These are phyloP conservation scores for Trachymyrmex cornetzi DNA, from an alignment of 1,140 invertebrate species.

Conservation along the genomic window DNA sequence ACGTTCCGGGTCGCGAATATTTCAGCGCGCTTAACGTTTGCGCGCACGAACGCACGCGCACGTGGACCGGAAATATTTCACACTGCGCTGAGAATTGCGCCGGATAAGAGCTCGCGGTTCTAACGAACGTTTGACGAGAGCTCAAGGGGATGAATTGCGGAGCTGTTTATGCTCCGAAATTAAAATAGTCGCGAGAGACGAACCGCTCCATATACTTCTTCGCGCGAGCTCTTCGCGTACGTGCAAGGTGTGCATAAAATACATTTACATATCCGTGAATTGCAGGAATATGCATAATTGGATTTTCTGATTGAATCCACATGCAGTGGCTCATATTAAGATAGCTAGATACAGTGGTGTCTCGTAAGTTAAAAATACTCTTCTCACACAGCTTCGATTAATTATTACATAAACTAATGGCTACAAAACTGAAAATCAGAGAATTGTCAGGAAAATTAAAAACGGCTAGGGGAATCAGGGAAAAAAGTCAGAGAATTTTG, in stretches of 20 bases:
- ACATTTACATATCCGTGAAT: slow-evolving; percentile 46
- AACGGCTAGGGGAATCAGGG: too few species aligned
- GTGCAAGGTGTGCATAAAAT: slow-evolving; percentile 4
- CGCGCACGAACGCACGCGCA: slow-evolving; percentile 56
- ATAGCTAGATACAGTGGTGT: neutral
- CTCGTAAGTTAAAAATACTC: slow-evolving; percentile 5
- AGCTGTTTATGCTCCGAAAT: slow-evolving; percentile 45
- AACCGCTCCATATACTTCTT: neutral
- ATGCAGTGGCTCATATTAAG: neutral
- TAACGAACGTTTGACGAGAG: slow-evolving; percentile 53
- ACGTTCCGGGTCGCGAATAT: slow-evolving; percentile 45
- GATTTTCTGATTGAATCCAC: slow-evolving; percentile 36
- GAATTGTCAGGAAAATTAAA: too few species aligned
- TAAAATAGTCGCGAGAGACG: slow-evolving; percentile 39
- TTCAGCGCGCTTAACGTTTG: slow-evolving; percentile 61
- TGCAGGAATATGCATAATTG: slow-evolving; percentile 11
- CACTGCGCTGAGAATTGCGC: slow-evolving; percentile 11
- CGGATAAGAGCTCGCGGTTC: slow-evolving; percentile 18
- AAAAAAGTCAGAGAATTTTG: too few species aligned
- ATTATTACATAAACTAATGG: neutral
- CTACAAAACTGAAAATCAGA: too few species aligned
- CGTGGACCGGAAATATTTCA: slow-evolving; percentile 58
- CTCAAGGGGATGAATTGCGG: slow-evolving; percentile 8
- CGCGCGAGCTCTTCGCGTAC: neutral
- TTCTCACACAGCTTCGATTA: neutral